Evolutionary conservation across 1,140 invertebrate genomes (phyloP).

Genomic region (Colletes latitarsis): DNA sequence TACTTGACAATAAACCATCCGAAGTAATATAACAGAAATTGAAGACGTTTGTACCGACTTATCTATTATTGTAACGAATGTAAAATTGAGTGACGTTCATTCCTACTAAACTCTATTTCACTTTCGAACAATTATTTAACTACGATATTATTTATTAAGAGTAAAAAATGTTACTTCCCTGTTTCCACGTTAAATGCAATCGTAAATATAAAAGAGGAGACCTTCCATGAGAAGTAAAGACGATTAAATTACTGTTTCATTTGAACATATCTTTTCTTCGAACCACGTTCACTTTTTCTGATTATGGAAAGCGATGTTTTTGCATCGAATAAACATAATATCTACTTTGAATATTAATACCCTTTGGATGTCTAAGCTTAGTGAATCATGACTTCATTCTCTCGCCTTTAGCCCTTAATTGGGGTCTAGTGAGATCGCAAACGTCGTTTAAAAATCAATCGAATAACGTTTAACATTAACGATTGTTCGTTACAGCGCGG

Average conservation of each 20-base stretch:
- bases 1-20: background rate
- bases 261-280: too few relatives aligned
- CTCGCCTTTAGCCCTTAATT: background rate
- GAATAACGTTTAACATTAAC: conserved; percentile 42
- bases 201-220: too few relatives aligned
- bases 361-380: background rate
- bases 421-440: background rate
- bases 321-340: background rate
- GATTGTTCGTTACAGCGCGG: conserved; percentile 87
- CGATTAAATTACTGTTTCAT: too few relatives aligned
- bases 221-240: too few relatives aligned
- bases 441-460: conserved; percentile 19
- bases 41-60: too few relatives aligned
- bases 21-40: background rate
- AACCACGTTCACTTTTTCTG: too few relatives aligned
- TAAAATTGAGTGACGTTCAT: background rate
- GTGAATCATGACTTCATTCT: too few relatives aligned
- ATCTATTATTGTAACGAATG: background rate
- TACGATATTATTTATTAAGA: too few relatives aligned
- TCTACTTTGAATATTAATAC: background rate
- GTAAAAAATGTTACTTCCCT: too few relatives aligned
- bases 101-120: too few relatives aligned
- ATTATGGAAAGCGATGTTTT: background rate
- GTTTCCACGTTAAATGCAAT: too few relatives aligned
- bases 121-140: too few relatives aligned